These are phyloP conservation scores for Nephrocerus scutellatus DNA, from an alignment of 2,888 invertebrate genomes.

Conservation along the genomic window DNA sequence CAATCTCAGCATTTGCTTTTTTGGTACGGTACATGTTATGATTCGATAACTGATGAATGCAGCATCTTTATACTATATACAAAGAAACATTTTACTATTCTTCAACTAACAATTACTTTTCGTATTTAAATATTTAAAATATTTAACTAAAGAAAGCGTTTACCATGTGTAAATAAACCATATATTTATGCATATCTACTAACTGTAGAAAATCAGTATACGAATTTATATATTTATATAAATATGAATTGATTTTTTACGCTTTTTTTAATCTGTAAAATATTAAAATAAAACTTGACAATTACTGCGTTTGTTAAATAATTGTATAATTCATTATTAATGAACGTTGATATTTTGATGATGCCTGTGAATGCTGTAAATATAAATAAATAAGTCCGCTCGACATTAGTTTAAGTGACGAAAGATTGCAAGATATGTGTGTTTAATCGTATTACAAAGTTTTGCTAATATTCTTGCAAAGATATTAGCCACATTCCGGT, in stretches of 20 bases:
- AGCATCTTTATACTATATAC: no score
- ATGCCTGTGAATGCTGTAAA: slow-evolving; percentile 16
- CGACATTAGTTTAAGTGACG: no score
- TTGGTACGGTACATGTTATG: no score
- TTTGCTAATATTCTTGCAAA: no score
- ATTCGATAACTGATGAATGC: no score
- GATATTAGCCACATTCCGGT: no score
- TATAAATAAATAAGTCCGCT: slow-evolving; percentile 6
- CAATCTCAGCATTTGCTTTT: no score
- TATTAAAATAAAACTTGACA: background rate
- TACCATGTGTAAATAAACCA: slow-evolving; percentile 6
- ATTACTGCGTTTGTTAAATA: background rate
- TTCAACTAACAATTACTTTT: no score
- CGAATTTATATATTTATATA: slow-evolving; percentile 23
- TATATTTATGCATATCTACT: background rate
- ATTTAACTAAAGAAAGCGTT: slow-evolving; percentile 5
- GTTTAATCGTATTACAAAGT: no score
- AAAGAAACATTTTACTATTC: no score
- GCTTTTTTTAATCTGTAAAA: slow-evolving; percentile 10
- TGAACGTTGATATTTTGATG: slow-evolving; percentile 12
- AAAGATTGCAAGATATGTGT: no score
- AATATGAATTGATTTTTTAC: slow-evolving; percentile 23
- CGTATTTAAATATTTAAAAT: no score
- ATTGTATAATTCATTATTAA: background rate
- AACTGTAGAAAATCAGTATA: slow-evolving; percentile 22